Base-by-base conservation (phyloP, 2,113 vertebrate genomes). In the Phalacrocorax carbo region DNA sequence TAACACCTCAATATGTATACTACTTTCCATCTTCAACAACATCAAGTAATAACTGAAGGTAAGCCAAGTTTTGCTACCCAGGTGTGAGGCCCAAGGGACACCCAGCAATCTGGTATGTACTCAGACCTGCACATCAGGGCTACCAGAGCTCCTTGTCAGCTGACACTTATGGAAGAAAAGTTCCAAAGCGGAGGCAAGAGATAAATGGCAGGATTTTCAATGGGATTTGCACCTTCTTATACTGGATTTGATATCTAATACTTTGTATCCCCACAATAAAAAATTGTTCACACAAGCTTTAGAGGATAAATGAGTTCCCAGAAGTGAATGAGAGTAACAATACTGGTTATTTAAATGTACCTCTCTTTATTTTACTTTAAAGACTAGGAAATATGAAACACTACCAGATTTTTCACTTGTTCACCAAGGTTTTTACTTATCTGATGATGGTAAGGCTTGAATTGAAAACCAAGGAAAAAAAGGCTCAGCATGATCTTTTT, bases 371-470 rank as follows among this genome's bases (percentile, higher is more conserved):
- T 89, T 94, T 92, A 36, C 14, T 89, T 65, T 79, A 65, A 78
- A 94, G 44, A 36, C 46, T 55, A 49, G 13, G 34, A 70, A 89
- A 48, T 21, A 76, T 19, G 13, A 87, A 89, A 57, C 12, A 29
- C 5, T 71, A 71, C 11, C 7, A 38, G 15, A 62, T 65, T 72
- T 79, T 64, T 85, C 49, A 49, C 15, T 34, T 79, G 46, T 52
- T 92, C 49, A 72, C 69, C 22, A 65, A 30, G 14, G 3, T 51
- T 69, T 84, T 79, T 98, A 98, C 86, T 98, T 98, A 19, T 98
- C 97, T 44, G 98, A 98, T 66, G 94, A 98, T 72, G 98, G 94
- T 3, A 97, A 98, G 7, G 94, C 97, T 92, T 98, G 58, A 98
- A 98, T 83, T 97, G 97, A 82, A 98, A 96, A 93, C 34, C 13